Base-by-base conservation (phyloP, 2,888 invertebrate genomes). In the Phengaris alcon region DNA sequence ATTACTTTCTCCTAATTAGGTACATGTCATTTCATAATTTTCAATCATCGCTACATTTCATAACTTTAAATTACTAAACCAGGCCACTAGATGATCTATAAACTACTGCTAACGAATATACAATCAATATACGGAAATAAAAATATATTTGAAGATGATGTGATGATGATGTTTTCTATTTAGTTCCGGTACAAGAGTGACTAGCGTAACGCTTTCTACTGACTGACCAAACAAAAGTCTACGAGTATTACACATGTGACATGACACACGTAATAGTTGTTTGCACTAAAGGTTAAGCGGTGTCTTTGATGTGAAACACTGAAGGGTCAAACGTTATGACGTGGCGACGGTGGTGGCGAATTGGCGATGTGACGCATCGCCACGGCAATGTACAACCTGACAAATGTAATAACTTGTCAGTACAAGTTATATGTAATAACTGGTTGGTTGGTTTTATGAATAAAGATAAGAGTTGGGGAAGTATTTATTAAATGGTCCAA, bases 121-220 rank as follows among this genome's bases (percentile, higher is more conserved):
- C 54, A 54, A 54, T 57, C 57, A 57, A 57, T 22, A 59, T 59
- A 59, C 15, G 59, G 22, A 59, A 59, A 59, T 22, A 59, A 22
- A 59, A 54, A 9, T 12, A 35, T 35, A 35, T 35, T 35, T 2
- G 35, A 35, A 35, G 13, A 54, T 8, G 10, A 12, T 54, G n/a
- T n/a, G n/a, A n/a, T n/a, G n/a, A n/a, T n/a, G n/a, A n/a, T 12
- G 9, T 59, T 10, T 9, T 9, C 10, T 12, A 44, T 12, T 64
- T 64, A 35, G 54, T 72, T 72, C 72, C 72, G 72, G 54, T 54
- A 9, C 12, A 52, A 35, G 10, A 44, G 72, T 54, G 35, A 35
- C 72, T 72, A 35, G 35, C 72, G 22, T 54, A 72, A 72, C 72
- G 9, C 72, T 72, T 72, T 72, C 72, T 72, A 52, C 10, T 52